Percentiles rank a stretch among this genome's conserved stretches.
Conservation (phyloP, 2,113 vertebrate genomes). For the Peromyscus leucopus region DNA sequence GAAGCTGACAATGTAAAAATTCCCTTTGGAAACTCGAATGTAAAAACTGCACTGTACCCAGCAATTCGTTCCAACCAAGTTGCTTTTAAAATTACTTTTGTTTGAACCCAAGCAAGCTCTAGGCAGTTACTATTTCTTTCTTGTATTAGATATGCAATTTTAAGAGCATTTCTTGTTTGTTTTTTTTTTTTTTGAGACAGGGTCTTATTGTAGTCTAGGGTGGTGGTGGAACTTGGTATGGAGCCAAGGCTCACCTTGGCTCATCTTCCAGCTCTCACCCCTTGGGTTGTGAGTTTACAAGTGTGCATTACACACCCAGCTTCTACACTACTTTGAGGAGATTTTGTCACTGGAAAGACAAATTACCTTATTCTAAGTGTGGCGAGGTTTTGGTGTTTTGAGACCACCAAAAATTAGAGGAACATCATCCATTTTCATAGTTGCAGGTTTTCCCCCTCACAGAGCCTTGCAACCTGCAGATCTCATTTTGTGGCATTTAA, state of each 20-base stretch:
- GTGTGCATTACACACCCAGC: neutral
- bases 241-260: neutral
- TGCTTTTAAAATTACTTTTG: conserved; percentile 38
- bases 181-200: neutral
- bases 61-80: neutral
- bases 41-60: neutral
- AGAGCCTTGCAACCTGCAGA: neutral
- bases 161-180: neutral
- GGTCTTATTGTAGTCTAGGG: neutral
- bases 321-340: neutral
- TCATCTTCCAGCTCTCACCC: neutral
- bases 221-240: neutral
- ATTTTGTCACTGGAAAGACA: neutral
- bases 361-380: neutral
- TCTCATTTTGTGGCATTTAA: conserved; percentile 14
- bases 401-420: neutral
- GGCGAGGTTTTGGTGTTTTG: conserved; percentile 18
- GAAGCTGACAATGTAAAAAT: neutral
- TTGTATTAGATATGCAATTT: neutral
- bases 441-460: conserved; percentile 6
- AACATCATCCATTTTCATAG: neutral
- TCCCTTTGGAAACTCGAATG: neutral
- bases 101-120: neutral
- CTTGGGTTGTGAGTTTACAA: neutral
- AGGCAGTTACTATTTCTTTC: neutral